Conservation (phyloP, 2,797 vertebrate genomes). For the Aulostomus chinensis region DNA sequence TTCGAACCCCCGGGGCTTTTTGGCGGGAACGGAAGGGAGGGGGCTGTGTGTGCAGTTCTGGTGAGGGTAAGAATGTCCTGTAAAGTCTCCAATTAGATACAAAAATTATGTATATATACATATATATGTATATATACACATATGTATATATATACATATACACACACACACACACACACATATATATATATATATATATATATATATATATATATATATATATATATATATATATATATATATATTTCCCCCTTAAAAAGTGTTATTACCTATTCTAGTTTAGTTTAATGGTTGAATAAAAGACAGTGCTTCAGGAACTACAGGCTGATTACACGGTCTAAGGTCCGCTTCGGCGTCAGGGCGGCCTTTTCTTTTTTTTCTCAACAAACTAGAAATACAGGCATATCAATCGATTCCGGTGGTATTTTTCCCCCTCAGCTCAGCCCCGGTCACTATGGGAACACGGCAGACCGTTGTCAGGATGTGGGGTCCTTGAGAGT, state of each 20-base stretch:
- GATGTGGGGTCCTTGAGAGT: constrained; percentile 73
- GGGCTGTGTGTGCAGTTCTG: constrained; percentile 11
- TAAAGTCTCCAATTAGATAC: neutral
- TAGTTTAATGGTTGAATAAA: no score
- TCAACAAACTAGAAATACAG: constrained; percentile 29
- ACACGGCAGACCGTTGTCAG: constrained; percentile 67
- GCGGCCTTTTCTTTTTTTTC: neutral
- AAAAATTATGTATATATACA: constrained; percentile 5
- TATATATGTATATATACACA: neutral
- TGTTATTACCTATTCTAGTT: no score
- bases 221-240: no score
- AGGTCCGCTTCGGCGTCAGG: no score
- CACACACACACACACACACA: no score
- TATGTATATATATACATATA: neutral
- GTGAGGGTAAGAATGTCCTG: constrained; percentile 14
- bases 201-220: no score
- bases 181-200: no score
- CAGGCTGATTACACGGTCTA: no score
- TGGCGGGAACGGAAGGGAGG: constrained; percentile 58
- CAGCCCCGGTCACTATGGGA: constrained; percentile 70
- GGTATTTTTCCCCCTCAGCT: constrained; percentile 10
- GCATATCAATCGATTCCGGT: constrained; percentile 38
- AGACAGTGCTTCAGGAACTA: no score
- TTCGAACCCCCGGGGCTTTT: constrained; percentile 54
- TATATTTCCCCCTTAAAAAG: no score